Percentiles rank a stretch among this genome's conserved stretches.
Conservation (phyloP, 92 coral and sea anemone species). For the Virgularia gustaviana region DNA sequence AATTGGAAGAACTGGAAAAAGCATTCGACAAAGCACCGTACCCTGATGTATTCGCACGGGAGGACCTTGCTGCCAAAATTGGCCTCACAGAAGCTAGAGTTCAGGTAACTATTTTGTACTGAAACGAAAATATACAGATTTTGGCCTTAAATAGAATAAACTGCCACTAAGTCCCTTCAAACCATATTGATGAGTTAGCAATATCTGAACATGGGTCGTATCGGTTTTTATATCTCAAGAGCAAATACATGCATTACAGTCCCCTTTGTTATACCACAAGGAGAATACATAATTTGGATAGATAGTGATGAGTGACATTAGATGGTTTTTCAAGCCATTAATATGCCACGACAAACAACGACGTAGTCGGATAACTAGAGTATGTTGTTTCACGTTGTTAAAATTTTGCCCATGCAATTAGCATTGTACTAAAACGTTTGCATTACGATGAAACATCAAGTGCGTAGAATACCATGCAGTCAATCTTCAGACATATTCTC, state of each 20-base stretch:
- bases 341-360: background rate
- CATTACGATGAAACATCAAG: too few relatives aligned
- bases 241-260: too few relatives aligned
- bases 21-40: constrained; percentile 99
- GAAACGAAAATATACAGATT: background rate
- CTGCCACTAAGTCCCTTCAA: background rate
- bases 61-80: constrained; percentile 88
- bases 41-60: constrained; percentile 97
- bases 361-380: background rate
- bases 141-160: background rate
- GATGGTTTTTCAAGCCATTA: background rate
- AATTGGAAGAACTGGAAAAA: constrained; percentile 90
- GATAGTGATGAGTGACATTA: too few relatives aligned
- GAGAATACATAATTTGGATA: too few relatives aligned
- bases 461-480: too few relatives aligned
- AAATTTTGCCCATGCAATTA: too few relatives aligned
- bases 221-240: too few relatives aligned
- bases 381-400: too few relatives aligned
- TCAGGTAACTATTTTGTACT: constrained; percentile 53
- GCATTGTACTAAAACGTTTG: too few relatives aligned
- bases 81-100: constrained; percentile 94
- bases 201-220: too few relatives aligned
- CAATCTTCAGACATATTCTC: too few relatives aligned
- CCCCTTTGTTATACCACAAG: too few relatives aligned
- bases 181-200: background rate